Percentiles rank a stretch among this genome's conserved stretches.
These are phyloP conservation scores for Hesperia comma DNA, from an alignment of 2,888 invertebrate species.

Conservation along the genomic window DNA sequence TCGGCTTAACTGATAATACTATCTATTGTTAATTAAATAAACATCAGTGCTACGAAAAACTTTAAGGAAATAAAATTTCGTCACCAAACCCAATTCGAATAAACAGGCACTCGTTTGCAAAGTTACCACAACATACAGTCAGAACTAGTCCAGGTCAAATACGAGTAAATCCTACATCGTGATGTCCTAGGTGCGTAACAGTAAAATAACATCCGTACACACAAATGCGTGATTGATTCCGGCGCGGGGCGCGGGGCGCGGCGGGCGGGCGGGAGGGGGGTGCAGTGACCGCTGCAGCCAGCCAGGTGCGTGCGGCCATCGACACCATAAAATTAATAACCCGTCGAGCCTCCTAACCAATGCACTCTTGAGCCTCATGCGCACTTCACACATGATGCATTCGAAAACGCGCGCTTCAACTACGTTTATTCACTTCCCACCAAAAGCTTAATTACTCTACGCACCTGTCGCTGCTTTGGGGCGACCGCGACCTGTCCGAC, in stretches of 20 bases:
- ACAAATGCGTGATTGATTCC: constrained; percentile 70
- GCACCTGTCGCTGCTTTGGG: constrained; percentile 14
- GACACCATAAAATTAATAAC: constrained; percentile 84
- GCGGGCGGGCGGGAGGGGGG: constrained; percentile 41
- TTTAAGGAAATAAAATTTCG: too few relatives aligned
- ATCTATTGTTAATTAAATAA: constrained; percentile 39
- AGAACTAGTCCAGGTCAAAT: neutral
- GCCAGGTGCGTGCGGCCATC: constrained; percentile 82
- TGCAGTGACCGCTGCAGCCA: constrained; percentile 78
- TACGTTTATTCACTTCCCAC: constrained; percentile 40
- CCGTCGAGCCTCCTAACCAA: constrained; percentile 78
- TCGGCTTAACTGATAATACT: constrained; percentile 37
- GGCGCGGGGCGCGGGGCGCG: constrained; percentile 43
- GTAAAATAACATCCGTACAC: constrained; percentile 47
- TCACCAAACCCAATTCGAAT: too few relatives aligned
- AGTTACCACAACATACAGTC: neutral
- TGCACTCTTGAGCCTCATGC: constrained; percentile 71
- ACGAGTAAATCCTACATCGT: neutral
- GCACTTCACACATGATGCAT: constrained; percentile 59
- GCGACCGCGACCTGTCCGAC: neutral
- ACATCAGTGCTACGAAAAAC: neutral
- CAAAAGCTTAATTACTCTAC: constrained; percentile 15
- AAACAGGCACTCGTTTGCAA: neutral
- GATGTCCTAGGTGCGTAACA: constrained; percentile 40
- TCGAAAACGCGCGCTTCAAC: constrained; percentile 39